Base-by-base conservation (phyloP, 2,888 invertebrate genomes). In the Sarcophaga variegata region DNA sequence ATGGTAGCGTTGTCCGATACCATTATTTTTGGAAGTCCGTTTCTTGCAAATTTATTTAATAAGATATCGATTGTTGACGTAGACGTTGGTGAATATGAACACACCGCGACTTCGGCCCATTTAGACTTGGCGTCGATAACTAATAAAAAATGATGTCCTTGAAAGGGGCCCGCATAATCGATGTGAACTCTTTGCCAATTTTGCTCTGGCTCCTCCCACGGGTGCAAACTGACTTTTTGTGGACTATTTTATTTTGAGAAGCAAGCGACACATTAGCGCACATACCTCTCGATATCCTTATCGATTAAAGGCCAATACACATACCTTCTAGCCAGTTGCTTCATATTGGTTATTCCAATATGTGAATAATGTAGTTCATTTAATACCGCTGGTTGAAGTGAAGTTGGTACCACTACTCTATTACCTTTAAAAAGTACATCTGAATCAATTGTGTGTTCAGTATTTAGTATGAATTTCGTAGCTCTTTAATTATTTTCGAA, bases 291-390 rank as follows among this genome's bases (percentile, higher is more conserved):
- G 27, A 27, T 27, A 27, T 27, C 27, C 27, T 27, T 27, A 27
- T 27, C 89, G 25, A 91, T 85, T 12, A 85, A 27, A 27, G 27
- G 27, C 27, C 27, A 27, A 85, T 86, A 91, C 54, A 91, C 89
- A 11, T 67, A 67, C 20, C 67, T 67, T 12, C 67, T 67, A 1
- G 90, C 90, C 25, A 90, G 71, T 25, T 89, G 88, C 27, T 27
- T 27, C 27, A 27, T 91, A 76, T 90, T 89, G 14, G 89, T 76
- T 17, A 90, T 88, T 14, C 91, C 90, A n/a, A 89, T 88, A 78
- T 91, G 91, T 12, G 89, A 83, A 14, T 74, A 72, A 79, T 90
- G 90, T 8, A 91, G 78, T 27, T 27, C 27, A 27, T 27, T 27
- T 27, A 27, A 27, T 27, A 27, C 27, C 27, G 27, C 27, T 27